These are phyloP conservation scores for Glossophaga mutica DNA, from an alignment of 2,797 vertebrate genomes.

Conservation along the genomic window DNA sequence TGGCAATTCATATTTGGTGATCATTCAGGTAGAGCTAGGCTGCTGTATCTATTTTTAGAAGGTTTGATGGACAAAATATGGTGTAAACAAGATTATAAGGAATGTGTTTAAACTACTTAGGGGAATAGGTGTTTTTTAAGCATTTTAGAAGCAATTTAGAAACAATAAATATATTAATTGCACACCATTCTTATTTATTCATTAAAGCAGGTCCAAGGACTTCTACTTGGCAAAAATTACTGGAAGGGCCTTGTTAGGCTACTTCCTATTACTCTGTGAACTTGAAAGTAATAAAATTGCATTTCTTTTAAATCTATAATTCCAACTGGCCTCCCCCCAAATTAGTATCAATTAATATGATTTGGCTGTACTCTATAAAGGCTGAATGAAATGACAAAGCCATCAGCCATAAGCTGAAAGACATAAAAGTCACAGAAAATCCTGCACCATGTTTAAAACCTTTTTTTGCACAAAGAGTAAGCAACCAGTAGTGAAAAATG, in stretches of 20 bases:
- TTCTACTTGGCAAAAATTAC: slow-evolving; percentile 60
- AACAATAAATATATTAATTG: slow-evolving; percentile 68
- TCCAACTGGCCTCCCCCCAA: slow-evolving; percentile 20
- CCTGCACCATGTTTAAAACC: background rate
- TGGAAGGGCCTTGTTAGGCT: slow-evolving; percentile 58
- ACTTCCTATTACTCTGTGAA: slow-evolving; percentile 57
- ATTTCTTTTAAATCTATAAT: slow-evolving; percentile 56
- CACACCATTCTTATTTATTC: slow-evolving; percentile 67
- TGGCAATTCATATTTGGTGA: slow-evolving; percentile 42
- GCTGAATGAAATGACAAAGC: slow-evolving; percentile 48
- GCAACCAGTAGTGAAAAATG: background rate
- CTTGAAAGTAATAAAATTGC: slow-evolving; percentile 59
- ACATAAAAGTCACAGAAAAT: slow-evolving; percentile 20
- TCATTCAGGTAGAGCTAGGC: background rate
- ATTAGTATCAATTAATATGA: slow-evolving; percentile 60
- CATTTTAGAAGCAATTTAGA: slow-evolving; percentile 67
- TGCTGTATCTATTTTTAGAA: slow-evolving; percentile 19
- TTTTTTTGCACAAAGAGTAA: background rate
- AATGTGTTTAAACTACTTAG: slow-evolving; percentile 61
- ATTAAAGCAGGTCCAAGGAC: slow-evolving; percentile 63
- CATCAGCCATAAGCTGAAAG: slow-evolving; percentile 3
- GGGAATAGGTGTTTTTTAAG: slow-evolving; percentile 61
- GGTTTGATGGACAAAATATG: slow-evolving; percentile 30
- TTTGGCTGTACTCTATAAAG: slow-evolving; percentile 44
- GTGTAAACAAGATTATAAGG: slow-evolving; percentile 54